Conservation (phyloP, 1,140 invertebrate genomes). For the Drosophila repleta region DNA sequence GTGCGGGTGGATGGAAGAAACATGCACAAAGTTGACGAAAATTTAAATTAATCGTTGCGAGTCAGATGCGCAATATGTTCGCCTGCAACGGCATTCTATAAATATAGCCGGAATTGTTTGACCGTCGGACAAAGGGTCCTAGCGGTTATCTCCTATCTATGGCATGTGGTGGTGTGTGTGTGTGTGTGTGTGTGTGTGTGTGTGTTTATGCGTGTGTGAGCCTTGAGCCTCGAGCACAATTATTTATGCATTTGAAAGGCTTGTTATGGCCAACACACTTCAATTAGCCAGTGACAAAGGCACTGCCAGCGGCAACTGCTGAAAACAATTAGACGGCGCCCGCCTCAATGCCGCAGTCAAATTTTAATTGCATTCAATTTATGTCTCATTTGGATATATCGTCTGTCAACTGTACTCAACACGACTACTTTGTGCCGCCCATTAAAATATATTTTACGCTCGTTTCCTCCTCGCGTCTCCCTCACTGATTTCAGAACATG, state of each 20-base stretch:
- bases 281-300: conserved; percentile 66
- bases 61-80: conserved; percentile 12
- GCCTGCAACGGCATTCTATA: neutral
- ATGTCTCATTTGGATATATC: conserved; percentile 42
- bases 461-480: neutral
- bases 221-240: conserved; percentile 38
- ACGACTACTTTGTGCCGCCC: conserved; percentile 11
- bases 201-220: conserved; percentile 24
- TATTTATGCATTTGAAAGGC: conserved; percentile 64
- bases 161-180: conserved; percentile 8
- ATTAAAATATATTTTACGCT: conserved; percentile 10
- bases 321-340: neutral
- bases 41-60: conserved; percentile 40
- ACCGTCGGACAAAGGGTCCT: conserved; percentile 30
- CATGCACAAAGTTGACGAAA: conserved; percentile 21
- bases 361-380: conserved; percentile 63
- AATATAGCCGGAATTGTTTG: conserved; percentile 20
- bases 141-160: conserved; percentile 29
- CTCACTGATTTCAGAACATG: neutral
- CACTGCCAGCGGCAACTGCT: conserved; percentile 27
- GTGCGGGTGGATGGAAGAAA: neutral
- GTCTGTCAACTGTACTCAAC: neutral
- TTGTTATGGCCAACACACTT: conserved; percentile 23
- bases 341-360: conserved; percentile 9
- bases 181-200: conserved; percentile 27